A percentile compares a stretch with the other conserved stretches of the same genome.
Evolutionary conservation across 2,113 vertebrate species (phyloP).

Genomic region (Triplophysa siluroides): DNA sequence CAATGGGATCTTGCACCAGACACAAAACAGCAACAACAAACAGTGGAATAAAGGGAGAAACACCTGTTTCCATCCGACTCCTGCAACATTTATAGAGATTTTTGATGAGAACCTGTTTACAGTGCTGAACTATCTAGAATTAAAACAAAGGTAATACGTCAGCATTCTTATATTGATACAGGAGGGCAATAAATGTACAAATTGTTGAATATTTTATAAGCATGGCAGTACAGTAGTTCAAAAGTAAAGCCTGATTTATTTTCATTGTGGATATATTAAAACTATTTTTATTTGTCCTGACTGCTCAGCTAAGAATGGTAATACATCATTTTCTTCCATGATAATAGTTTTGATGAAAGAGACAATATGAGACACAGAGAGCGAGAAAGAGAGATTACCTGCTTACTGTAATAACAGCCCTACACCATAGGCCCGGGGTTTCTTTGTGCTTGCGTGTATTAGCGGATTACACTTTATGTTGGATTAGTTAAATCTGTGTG

Average conservation of each 20-base stretch:
- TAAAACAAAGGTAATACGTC: neutral
- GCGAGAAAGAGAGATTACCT: slow-evolving; percentile 28
- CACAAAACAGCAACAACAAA: neutral
- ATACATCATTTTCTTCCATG: neutral
- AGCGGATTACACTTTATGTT: slow-evolving; percentile 28
- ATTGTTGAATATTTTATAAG: neutral
- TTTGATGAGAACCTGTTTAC: neutral
- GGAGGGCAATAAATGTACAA: neutral
- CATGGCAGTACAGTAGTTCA: neutral
- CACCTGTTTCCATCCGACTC: slow-evolving; percentile 20
- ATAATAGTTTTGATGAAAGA: slow-evolving; percentile 10
- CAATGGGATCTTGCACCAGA: neutral
- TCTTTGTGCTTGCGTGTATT: slow-evolving; percentile 8
- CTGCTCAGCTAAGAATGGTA: neutral
- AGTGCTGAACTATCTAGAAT: slow-evolving; percentile 4
- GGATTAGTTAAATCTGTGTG: slow-evolving; percentile 26
- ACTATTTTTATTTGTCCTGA: neutral
- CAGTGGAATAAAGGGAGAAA: slow-evolving; percentile 5
- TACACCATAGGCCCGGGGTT: neutral
- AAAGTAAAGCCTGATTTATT: neutral
- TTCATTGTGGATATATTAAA: neutral
- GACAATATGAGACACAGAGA: neutral
- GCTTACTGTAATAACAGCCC: slow-evolving; percentile 8
- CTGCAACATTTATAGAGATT: neutral
- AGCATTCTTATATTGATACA: neutral